Evolutionary conservation across 2,113 vertebrate genomes (phyloP), one percentile per base, ranked within the genome.

Genomic region (Aleadryas rufinucha): DNA sequence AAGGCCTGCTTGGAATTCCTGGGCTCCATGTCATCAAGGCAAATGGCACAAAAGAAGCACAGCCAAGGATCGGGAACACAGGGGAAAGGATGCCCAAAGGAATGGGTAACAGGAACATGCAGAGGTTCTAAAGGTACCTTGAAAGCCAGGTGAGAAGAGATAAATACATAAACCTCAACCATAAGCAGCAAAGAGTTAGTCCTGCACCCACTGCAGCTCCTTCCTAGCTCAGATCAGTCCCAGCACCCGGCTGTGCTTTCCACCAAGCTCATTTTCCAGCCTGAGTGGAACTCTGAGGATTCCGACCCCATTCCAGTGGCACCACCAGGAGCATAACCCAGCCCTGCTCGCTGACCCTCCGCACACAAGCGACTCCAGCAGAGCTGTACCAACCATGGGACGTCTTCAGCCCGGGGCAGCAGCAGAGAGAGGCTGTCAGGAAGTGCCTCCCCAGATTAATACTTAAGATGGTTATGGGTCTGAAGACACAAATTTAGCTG

Each of bases 401-500:
- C 49, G 95, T 63, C 94, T 94, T 94, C 86, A 69, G 83, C 89
- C 94, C 64, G 11, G 86, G 88, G 47, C 52, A 89, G 89, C 70
- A 49, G 94, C 82, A 94, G 95, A 97, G 98, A 97, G 98, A 98
- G 97, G 97, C 91, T 39, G 84, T 66, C 84, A 54, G 64, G 19
- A 72, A 91, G 95, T 82, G 97, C 90, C 95, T 96, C 74, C 70
- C 90, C 91, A 22, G 95, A 47, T 91, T 98, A 95, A 98, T 96
- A 78, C 97, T 98, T 94, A 97, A 98, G 97, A 98, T 94, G 97
- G 96, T 93, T 96, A 85, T 95, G 70, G 24, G 91, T 70, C 94
- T 81, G 93, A 96, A 98, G 95, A 96, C 98, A 98, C 98, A 98
- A 99, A 99, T 98, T 98, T 99, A 97, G 98, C 98, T 72, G 26